phyloP scores from a whole-genome alignment of 2,113 vertebrate genomes.

The Brachirus orientalis region DNA sequence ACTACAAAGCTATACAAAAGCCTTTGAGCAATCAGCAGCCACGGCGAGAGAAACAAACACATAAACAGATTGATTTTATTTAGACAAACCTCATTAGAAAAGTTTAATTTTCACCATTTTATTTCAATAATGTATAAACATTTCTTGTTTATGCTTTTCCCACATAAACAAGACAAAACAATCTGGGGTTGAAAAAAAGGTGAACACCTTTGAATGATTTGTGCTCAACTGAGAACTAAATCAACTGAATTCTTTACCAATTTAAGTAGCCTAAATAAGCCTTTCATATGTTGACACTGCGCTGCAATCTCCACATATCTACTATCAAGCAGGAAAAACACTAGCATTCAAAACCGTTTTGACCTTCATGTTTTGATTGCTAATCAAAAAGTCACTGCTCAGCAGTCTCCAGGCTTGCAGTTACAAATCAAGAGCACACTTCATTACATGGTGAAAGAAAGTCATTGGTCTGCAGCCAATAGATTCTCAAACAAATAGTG shows the following conservation, averaged over 20 bases:
- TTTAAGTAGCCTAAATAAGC: not conserved
- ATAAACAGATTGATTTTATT: constrained; percentile 1
- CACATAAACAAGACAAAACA: no score
- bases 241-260: not conserved
- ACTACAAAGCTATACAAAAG: not conserved
- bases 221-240: not conserved
- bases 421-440: constrained; percentile 8
- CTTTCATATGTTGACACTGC: not conserved
- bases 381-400: constrained; percentile 14
- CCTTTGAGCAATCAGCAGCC: constrained; percentile 23
- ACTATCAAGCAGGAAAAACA: not conserved
- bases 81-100: constrained; percentile 1
- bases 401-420: not conserved
- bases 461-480: not conserved
- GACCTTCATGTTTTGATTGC: not conserved
- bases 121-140: not conserved
- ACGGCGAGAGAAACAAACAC: not conserved
- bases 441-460: constrained; percentile 22
- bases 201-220: not conserved
- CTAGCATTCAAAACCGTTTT: not conserved
- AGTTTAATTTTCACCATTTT: not conserved
- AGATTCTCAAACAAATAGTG: constrained; percentile 10
- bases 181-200: no score
- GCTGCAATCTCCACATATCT: not conserved
- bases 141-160: not conserved